Base-by-base conservation (phyloP, 2,113 vertebrate species). In the Odontophorus gujanensis region DNA sequence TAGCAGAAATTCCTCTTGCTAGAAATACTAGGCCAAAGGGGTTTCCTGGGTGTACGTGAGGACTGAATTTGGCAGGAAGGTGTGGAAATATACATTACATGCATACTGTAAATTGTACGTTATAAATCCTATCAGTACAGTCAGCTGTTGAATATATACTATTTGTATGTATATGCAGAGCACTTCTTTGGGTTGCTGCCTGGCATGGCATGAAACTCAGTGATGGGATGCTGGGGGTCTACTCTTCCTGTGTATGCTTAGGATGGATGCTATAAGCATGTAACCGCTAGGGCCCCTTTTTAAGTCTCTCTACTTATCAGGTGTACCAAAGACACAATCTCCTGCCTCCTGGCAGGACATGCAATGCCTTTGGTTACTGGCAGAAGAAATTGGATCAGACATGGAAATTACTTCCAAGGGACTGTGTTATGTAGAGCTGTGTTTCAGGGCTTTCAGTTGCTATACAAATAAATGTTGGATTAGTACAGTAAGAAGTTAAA, bases 61-160 rank as follows among this genome's bases (percentile, higher is more conserved):
- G 65, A 80, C 73, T 17, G 93, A 61, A 86, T 95, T 95, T 95
- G 85, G 93, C 95, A 90, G 87, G 87, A 53, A 66, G 74, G 75
- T 91, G 93, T 93, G 95, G 95, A 95, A 95, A 96, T 81, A 85
- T 96, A 87, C 92, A n/a, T n/a, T n/a, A n/a, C n/a, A n/a, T n/a
- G n/a, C n/a, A n/a, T n/a, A n/a, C n/a, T n/a, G n/a, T n/a, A n/a
- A n/a, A n/a, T n/a, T n/a, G 90, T 92, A 65, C 91, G 74, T 95
- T 96, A 92, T 96, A 96, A 96, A 97, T 97, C 96, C 95, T 57
- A 25, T 45, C 92, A 91, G 93, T 90, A 7, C 84, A 94, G 93
- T 96, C 95, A 95, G 96, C 87, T 92, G 96, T 93, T 97, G 89
- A 91, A 40, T 72, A 83, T 73, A 80, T 48, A 75, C 88, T 19